Evolutionary conservation across 1,140 invertebrate genomes (phyloP).

Genomic region (Leptonema lineaticorne): DNA sequence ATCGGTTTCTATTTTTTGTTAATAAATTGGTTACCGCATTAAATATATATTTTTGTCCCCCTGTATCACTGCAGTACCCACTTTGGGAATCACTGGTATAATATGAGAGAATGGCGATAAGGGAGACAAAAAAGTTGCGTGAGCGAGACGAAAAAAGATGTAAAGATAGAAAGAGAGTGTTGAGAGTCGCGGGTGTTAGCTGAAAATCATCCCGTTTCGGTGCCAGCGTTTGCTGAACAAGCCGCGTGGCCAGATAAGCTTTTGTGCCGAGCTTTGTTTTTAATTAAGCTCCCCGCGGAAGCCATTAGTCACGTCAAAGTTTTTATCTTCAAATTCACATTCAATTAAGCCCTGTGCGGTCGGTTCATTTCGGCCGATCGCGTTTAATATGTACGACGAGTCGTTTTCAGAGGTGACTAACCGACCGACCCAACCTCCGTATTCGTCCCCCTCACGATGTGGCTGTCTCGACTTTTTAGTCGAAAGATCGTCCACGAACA

Average conservation of each 20-base stretch:
- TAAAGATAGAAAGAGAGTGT: too few relatives aligned
- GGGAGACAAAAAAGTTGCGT: too few relatives aligned
- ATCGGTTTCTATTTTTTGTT: too few relatives aligned
- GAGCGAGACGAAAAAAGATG: too few relatives aligned
- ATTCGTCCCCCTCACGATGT: background rate
- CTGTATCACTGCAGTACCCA: too few relatives aligned
- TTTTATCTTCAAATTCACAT: conserved; percentile 42
- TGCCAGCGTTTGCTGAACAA: background rate
- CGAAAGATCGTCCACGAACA: background rate
- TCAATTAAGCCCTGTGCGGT: conserved; percentile 41
- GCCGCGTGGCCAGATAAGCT: background rate
- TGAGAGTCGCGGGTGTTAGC: too few relatives aligned
- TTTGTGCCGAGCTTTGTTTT: conserved; percentile 17
- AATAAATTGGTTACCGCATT: too few relatives aligned
- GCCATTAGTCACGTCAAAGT: conserved; percentile 41
- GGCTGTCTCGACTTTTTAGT: background rate
- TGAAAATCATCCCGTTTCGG: background rate
- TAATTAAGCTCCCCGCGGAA: conserved; percentile 11
- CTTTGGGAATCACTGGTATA: too few relatives aligned
- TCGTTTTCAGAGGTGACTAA: conserved; percentile 2
- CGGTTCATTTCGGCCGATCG: conserved; percentile 38
- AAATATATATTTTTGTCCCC: too few relatives aligned
- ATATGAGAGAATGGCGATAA: too few relatives aligned
- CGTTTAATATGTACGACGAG: conserved; percentile 40
- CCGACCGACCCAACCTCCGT: background rate